Evolutionary conservation across 2,113 vertebrate genomes (phyloP).

Genomic region (Petrocephalus zakoni): DNA sequence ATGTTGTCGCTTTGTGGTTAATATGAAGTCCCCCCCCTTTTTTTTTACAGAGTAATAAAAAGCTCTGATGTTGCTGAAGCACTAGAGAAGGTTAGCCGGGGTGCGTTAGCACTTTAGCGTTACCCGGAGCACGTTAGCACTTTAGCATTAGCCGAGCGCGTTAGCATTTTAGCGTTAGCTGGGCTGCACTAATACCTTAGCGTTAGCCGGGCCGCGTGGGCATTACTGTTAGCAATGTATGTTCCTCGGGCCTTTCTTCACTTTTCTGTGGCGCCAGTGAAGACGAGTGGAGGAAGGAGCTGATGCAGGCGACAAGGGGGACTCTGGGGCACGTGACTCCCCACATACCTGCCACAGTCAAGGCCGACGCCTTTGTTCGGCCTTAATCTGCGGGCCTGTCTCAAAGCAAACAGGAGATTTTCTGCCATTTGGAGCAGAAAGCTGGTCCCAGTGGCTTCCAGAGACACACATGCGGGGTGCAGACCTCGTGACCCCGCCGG

Average conservation of each 20-base stretch:
- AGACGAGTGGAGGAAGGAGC: not conserved
- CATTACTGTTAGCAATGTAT: not conserved
- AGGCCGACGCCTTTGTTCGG: conserved; percentile 28
- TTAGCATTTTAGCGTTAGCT: not conserved
- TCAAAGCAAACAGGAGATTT: conserved; percentile 29
- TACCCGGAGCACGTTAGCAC: too few relatives aligned
- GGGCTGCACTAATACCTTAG: too few relatives aligned
- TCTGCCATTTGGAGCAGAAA: conserved; percentile 5
- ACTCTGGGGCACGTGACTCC: conserved; percentile 28
- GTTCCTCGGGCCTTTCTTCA: not conserved
- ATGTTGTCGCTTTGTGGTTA: not conserved
- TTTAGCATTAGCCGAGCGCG: not conserved
- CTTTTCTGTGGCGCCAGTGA: not conserved
- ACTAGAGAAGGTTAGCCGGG: not conserved
- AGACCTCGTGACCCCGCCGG: not conserved
- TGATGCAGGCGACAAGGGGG: conserved; percentile 33
- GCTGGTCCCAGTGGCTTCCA: conserved; percentile 33
- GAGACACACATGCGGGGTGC: not conserved
- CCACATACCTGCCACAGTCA: conserved; percentile 29
- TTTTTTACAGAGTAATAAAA: not conserved
- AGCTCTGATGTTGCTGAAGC: not conserved
- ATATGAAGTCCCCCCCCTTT: not conserved
- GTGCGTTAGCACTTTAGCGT: not conserved
- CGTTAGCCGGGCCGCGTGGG: too few relatives aligned
- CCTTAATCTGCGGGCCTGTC: conserved; percentile 35